Evolutionary conservation across 2,113 vertebrate species (phyloP).

Genomic region (Acrocephalus arundinaceus): DNA sequence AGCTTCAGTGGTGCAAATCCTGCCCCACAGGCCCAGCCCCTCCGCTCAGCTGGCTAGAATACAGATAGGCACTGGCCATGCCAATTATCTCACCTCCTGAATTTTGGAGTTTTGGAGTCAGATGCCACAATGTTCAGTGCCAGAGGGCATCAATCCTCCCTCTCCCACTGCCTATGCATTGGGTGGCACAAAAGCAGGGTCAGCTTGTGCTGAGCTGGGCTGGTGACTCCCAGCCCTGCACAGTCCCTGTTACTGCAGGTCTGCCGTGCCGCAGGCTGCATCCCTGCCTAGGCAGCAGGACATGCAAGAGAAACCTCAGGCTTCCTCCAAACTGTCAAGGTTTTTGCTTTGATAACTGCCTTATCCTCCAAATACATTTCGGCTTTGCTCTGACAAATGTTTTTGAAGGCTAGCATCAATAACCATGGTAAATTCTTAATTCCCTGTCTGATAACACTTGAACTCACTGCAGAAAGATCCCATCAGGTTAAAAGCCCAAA

Average conservation of each 20-base stretch:
- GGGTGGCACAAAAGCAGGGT: neutral
- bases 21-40: neutral
- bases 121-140: neutral
- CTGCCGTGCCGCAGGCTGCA: neutral
- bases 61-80: neutral
- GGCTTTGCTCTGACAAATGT: neutral
- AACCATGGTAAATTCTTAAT: neutral
- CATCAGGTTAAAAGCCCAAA: neutral
- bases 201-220: neutral
- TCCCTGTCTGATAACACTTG: neutral
- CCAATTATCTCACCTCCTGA: rapidly evolving
- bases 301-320: neutral
- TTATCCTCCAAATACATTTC: neutral
- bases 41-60: neutral
- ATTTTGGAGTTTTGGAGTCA: neutral
- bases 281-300: neutral
- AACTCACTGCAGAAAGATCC: neutral
- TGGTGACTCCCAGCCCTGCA: rapidly evolving
- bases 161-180: rapidly evolving
- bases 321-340: neutral
- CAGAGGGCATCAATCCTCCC: neutral
- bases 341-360: neutral
- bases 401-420: neutral
- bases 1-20: neutral
- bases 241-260: rapidly evolving